phyloP scores from a whole-genome alignment of 2,888 invertebrate species.

The Ommatoiulus sabulosus region DNA sequence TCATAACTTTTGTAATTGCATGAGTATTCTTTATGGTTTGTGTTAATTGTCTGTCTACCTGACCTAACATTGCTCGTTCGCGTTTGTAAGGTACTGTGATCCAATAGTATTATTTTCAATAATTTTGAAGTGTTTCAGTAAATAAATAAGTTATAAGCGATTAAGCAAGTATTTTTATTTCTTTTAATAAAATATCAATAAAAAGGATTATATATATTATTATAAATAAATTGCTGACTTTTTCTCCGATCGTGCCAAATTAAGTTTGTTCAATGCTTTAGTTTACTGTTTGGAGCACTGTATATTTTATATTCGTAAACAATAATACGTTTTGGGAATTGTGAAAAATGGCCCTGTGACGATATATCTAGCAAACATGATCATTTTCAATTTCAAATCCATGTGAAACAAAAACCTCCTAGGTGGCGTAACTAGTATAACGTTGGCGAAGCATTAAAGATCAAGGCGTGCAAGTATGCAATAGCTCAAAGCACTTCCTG shows the following conservation, averaged over 20 bases:
- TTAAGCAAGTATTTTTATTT: neutral
- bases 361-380: no score
- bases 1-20: slow-evolving; percentile 41
- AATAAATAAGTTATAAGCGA: slow-evolving; percentile 2
- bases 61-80: neutral
- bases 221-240: no score
- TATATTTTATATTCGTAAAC: no score
- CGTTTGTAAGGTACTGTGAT: slow-evolving; percentile 37
- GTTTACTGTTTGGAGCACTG: no score
- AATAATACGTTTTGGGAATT: neutral
- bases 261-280: no score
- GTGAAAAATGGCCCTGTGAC: no score
- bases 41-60: neutral
- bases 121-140: slow-evolving; percentile 7
- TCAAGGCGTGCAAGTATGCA: neutral
- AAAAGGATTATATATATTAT: no score
- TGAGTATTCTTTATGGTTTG: neutral
- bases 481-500: neutral
- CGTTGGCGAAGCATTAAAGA: neutral
- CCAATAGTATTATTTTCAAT: slow-evolving; percentile 47
- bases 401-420: neutral
- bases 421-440: neutral
- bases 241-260: no score
- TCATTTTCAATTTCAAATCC: neutral
- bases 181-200: no score